Percentiles rank a stretch among this genome's conserved stretches.
Conservation (phyloP, 2,888 invertebrate species). For the Hirtodrosophila histrioides region DNA sequence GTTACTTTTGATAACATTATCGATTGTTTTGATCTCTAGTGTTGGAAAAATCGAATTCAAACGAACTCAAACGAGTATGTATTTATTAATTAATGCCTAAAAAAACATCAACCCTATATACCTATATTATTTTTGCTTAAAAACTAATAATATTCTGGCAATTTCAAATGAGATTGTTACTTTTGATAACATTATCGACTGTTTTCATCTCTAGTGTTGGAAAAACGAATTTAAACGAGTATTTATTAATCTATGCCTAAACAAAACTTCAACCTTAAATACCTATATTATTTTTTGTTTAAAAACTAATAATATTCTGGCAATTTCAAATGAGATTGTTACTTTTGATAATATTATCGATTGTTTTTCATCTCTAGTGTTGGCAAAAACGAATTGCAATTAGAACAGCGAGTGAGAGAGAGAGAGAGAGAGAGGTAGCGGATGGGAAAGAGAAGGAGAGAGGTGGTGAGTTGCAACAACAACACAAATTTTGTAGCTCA, state of each 20-base stretch:
- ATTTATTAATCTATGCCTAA: no score
- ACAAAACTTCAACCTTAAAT: no score
- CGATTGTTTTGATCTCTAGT: conserved; percentile 8
- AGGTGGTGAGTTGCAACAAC: conserved; percentile 9
- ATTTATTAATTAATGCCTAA: no score
- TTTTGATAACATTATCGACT: conserved; percentile 25
- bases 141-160: background rate
- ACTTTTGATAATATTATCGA: conserved; percentile 22
- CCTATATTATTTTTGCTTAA: background rate
- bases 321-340: background rate
- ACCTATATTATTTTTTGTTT: background rate
- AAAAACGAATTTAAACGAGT: no score
- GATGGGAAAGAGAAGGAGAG: no score
- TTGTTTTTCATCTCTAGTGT: conserved; percentile 6
- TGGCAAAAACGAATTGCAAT: conserved; percentile 28
- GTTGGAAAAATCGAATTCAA: conserved; percentile 9
- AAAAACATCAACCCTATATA: no score
- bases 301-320: background rate
- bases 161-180: background rate
- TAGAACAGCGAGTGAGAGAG: background rate
- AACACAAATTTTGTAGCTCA: conserved; percentile 36
- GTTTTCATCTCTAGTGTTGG: conserved; percentile 1
- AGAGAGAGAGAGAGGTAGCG: no score
- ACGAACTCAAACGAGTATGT: no score
- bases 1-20: conserved; percentile 19